These are phyloP conservation scores for Orthosia incerta DNA, from an alignment of 2,888 invertebrate species.

Conservation along the genomic window DNA sequence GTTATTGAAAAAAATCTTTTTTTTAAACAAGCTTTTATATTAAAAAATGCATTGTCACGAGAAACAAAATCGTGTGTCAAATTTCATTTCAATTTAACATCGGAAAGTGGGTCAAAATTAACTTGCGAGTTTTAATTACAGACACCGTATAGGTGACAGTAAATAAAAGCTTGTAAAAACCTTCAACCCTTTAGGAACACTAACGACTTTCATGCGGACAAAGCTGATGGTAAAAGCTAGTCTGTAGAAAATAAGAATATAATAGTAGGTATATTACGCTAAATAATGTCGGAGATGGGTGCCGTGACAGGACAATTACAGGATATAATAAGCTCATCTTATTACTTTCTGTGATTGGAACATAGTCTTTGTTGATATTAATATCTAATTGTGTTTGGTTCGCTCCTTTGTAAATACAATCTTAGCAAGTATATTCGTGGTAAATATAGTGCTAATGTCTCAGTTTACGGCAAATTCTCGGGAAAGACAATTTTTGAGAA, in stretches of 20 bases:
- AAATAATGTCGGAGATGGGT: slow-evolving; percentile 17
- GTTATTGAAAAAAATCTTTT: too few relatives aligned
- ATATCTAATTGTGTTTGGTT: slow-evolving; percentile 15
- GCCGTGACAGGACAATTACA: slow-evolving; percentile 40
- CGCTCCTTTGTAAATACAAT: slow-evolving; percentile 13
- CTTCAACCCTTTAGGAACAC: too few relatives aligned
- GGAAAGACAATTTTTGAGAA: too few relatives aligned
- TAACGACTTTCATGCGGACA: background rate
- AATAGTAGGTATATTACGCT: slow-evolving; percentile 7
- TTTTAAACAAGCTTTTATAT: too few relatives aligned
- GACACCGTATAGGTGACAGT: too few relatives aligned
- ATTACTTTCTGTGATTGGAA: slow-evolving; percentile 40
- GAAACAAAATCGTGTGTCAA: too few relatives aligned
- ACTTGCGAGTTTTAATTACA: too few relatives aligned
- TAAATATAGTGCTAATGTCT: background rate
- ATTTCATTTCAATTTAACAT: too few relatives aligned
- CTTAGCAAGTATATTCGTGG: background rate
- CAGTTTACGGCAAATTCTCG: too few relatives aligned
- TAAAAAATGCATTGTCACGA: too few relatives aligned
- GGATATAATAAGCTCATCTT: slow-evolving; percentile 36
- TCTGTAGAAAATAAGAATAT: background rate
- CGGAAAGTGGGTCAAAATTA: too few relatives aligned
- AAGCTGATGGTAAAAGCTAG: background rate
- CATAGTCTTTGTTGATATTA: slow-evolving; percentile 4
- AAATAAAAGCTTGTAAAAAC: too few relatives aligned